Evolutionary conservation across 92 coral and sea anemone species (phyloP).

Genomic region (Heteractis magnifica): DNA sequence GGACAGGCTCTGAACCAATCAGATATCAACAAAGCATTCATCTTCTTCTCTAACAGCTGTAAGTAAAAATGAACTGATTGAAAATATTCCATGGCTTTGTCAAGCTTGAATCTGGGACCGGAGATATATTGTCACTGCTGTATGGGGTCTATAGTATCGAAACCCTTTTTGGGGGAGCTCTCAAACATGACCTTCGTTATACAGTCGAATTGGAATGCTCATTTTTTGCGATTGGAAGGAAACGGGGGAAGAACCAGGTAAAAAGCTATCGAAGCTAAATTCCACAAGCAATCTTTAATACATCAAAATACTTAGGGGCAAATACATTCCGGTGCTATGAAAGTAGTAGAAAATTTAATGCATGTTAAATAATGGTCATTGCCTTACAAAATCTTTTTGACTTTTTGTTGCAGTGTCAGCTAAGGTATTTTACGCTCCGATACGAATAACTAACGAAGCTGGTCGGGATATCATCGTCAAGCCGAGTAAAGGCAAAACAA

Average conservation of each 20-base stretch:
- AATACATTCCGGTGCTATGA: too few relatives aligned
- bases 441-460: slow-evolving; percentile 92
- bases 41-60: slow-evolving; percentile 95
- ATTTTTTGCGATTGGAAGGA: too few relatives aligned
- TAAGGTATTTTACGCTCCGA: slow-evolving; percentile 88
- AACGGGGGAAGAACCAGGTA: too few relatives aligned
- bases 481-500: slow-evolving; percentile 89
- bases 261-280: too few relatives aligned
- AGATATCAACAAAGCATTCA: slow-evolving; percentile 83
- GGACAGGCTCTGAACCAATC: slow-evolving; percentile 66
- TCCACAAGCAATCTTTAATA: too few relatives aligned
- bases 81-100: neutral
- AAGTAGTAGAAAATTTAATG: too few relatives aligned
- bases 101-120: neutral
- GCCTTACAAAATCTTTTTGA: neutral
- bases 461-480: slow-evolving; percentile 78
- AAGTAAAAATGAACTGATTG: slow-evolving; percentile 25
- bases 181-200: too few relatives aligned
- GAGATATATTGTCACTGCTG: too few relatives aligned
- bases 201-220: too few relatives aligned
- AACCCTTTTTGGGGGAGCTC: too few relatives aligned
- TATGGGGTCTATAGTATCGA: too few relatives aligned
- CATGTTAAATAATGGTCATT: neutral
- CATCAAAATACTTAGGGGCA: too few relatives aligned
- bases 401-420: slow-evolving; percentile 73